Conservation (phyloP, 2,888 invertebrate species). For the Carpatolechia fugitivella region DNA sequence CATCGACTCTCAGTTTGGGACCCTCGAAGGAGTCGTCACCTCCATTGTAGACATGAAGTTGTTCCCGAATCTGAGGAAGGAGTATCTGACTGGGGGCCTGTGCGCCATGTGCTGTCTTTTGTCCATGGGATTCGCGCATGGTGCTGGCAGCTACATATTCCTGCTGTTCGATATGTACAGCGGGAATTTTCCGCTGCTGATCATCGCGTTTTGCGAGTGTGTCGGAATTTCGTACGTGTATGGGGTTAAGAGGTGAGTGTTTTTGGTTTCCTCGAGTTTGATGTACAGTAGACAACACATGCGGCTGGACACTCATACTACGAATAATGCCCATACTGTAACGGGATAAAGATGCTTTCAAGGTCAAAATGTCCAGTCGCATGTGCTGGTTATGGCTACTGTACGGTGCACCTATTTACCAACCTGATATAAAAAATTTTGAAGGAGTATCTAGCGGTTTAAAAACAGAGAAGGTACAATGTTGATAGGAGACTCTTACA, state of each 20-base stretch:
- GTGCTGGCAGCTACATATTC: slow-evolving; percentile 96
- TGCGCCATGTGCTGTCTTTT: slow-evolving; percentile 89
- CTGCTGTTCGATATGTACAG: slow-evolving; percentile 96
- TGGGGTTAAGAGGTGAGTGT: slow-evolving; percentile 88
- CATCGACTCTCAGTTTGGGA: slow-evolving; percentile 98
- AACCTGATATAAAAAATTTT: too few relatives aligned
- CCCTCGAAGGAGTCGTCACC: slow-evolving; percentile 96
- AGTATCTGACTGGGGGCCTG: slow-evolving; percentile 77
- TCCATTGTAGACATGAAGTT: slow-evolving; percentile 97
- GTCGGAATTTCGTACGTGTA: slow-evolving; percentile 96
- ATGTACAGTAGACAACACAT: too few relatives aligned
- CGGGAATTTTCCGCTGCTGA: slow-evolving; percentile 94
- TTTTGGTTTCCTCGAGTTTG: not conserved
- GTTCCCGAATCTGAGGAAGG: slow-evolving; percentile 92
- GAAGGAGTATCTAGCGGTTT: too few relatives aligned
- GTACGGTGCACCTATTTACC: too few relatives aligned
- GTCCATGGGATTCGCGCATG: slow-evolving; percentile 95
- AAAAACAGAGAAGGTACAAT: too few relatives aligned
- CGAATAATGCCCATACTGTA: too few relatives aligned
- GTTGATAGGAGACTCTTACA: too few relatives aligned
- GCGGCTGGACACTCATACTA: too few relatives aligned
- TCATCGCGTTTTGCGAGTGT: slow-evolving; percentile 96
- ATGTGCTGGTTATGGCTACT: too few relatives aligned
- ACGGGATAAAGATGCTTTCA: too few relatives aligned
- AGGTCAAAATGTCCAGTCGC: too few relatives aligned